Conservation (phyloP, 1,140 invertebrate genomes). For the Cheumatopsyche charites region DNA sequence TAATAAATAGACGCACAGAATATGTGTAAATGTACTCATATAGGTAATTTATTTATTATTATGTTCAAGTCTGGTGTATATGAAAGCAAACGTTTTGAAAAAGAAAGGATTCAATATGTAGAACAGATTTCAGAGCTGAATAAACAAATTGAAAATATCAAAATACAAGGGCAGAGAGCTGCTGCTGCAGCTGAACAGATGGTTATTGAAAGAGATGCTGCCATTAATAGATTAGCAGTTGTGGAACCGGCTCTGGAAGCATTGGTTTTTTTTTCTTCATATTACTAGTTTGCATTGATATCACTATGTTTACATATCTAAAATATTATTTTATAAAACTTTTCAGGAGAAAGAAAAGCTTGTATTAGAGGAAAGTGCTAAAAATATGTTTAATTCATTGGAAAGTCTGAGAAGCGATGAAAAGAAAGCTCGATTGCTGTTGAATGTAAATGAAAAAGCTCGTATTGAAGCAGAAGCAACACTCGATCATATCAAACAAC, state of each 20-base stretch:
- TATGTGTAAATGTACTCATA: too few relatives aligned
- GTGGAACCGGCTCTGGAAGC: background rate
- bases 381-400: background rate
- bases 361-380: background rate
- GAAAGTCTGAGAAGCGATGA: background rate
- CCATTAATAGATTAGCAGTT: background rate
- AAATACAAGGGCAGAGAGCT: background rate
- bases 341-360: background rate
- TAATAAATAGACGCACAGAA: too few relatives aligned
- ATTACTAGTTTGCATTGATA: background rate
- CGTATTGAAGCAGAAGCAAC: background rate
- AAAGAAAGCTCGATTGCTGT: background rate
- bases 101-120: background rate
- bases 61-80: background rate
- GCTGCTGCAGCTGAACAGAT: slow-evolving; percentile 12
- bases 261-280: slow-evolving; percentile 3
- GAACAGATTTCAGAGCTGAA: background rate
- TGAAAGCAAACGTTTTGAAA: background rate
- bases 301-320: background rate
- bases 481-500: background rate
- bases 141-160: background rate
- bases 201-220: slow-evolving; percentile 2
- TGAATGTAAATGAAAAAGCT: background rate
- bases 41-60: too few relatives aligned
- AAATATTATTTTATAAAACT: background rate